phyloP scores from a whole-genome alignment of 2,113 vertebrate genomes.

The Miniopterus natalensis region DNA sequence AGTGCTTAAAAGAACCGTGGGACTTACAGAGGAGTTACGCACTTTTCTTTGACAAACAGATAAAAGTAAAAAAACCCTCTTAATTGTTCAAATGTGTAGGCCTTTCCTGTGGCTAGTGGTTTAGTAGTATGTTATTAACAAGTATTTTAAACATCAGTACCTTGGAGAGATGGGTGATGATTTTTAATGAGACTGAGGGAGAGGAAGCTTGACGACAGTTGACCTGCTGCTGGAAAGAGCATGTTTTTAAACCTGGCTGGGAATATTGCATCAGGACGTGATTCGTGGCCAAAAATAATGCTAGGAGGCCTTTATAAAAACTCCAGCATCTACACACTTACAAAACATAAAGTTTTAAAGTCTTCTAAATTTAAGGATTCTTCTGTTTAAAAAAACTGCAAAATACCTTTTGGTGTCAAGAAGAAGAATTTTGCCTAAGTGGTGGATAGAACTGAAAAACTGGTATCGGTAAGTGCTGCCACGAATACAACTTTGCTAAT shows the following conservation, averaged over 20 bases:
- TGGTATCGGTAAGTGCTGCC: background rate
- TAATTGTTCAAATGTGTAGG: background rate
- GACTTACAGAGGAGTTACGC: conserved; percentile 4
- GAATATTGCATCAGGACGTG: background rate
- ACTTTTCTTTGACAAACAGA: background rate
- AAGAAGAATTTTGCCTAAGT: background rate
- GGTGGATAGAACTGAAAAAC: background rate
- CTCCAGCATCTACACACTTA: background rate
- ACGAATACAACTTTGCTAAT: background rate
- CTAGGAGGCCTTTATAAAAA: background rate
- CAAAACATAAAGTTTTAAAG: background rate
- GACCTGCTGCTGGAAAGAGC: background rate
- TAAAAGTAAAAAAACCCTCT: background rate
- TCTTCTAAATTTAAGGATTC: background rate
- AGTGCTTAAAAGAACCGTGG: background rate
- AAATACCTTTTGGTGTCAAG: background rate
- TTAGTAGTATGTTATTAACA: background rate
- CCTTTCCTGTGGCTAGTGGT: background rate
- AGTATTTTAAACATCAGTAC: background rate
- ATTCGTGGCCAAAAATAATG: background rate
- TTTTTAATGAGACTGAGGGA: background rate
- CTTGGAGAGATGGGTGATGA: background rate
- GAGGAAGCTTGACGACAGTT: background rate
- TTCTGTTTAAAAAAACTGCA: background rate
- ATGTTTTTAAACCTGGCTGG: background rate